Evolutionary conservation across 2,113 vertebrate genomes (phyloP).

Genomic region (Nesogale talazaci): DNA sequence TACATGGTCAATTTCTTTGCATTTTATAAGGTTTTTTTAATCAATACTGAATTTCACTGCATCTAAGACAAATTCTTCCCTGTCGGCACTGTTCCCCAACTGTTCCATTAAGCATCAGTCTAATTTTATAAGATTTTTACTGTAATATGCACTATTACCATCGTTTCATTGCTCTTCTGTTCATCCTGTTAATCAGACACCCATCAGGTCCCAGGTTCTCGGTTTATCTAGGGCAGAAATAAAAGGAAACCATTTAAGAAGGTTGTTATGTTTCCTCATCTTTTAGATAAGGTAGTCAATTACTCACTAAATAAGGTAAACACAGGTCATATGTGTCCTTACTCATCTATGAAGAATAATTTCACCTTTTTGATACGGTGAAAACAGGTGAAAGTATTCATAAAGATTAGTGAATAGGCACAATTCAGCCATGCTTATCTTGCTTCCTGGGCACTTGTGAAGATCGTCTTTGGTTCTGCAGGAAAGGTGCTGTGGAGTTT

Average conservation of each 20-base stretch:
- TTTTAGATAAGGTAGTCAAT: not conserved
- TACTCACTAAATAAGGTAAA: not conserved
- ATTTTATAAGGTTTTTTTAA: conserved; percentile 77
- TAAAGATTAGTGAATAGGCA: not conserved
- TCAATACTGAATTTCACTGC: conserved; percentile 74
- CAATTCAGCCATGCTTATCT: not conserved
- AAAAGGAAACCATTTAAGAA: not conserved
- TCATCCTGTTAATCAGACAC: not conserved
- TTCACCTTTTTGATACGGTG: not conserved
- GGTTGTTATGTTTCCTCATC: not conserved
- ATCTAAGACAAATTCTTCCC: conserved; percentile 79
- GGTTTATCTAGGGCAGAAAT: not conserved
- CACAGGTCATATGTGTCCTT: not conserved
- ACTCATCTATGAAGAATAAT: not conserved
- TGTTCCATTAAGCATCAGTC: conserved; percentile 64
- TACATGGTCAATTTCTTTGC: conserved; percentile 55
- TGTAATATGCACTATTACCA: conserved; percentile 43
- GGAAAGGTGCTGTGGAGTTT: not conserved
- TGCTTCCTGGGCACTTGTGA: not conserved
- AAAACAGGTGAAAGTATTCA: not conserved
- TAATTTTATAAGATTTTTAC: conserved; percentile 59
- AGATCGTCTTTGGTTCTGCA: not conserved
- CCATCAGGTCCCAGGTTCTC: not conserved
- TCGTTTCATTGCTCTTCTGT: conserved; percentile 21
- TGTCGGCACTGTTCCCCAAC: conserved; percentile 60